Conservation (phyloP, 2,888 invertebrate genomes). For the Plusia festucae region DNA sequence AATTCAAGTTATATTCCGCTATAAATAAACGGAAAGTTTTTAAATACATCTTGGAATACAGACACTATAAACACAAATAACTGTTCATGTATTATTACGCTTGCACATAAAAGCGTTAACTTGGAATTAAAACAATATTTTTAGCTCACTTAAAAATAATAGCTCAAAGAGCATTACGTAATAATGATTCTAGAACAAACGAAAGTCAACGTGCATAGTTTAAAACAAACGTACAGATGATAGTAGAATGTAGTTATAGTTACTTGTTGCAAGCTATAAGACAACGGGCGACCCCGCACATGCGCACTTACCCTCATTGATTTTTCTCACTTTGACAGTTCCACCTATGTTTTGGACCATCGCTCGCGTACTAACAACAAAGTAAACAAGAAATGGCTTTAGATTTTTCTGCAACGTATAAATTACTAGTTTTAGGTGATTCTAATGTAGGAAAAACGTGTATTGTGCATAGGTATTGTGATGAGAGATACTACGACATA, state of each 20-base stretch:
- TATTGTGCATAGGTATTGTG: constrained; percentile 96
- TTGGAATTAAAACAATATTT: not conserved
- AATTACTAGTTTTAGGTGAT: constrained; percentile 95
- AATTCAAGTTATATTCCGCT: no score
- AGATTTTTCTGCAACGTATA: constrained; percentile 96
- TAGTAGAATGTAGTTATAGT: constrained; percentile 50
- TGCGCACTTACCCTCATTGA: constrained; percentile 84
- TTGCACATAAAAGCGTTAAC: not conserved
- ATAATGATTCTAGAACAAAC: constrained; percentile 20
- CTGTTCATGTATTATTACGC: not conserved
- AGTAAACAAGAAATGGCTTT: constrained; percentile 92
- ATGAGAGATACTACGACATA: constrained; percentile 96
- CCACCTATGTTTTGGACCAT: constrained; percentile 82
- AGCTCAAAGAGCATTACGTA: not conserved
- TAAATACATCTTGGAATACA: no score
- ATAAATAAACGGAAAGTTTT: no score
- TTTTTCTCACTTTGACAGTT: constrained; percentile 88
- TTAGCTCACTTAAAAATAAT: not conserved
- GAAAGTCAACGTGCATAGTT: constrained; percentile 31
- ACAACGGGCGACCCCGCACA: constrained; percentile 73
- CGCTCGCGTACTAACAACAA: constrained; percentile 78
- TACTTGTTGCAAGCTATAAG: constrained; percentile 75
- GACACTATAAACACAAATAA: no score
- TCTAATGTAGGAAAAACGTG: constrained; percentile 97
- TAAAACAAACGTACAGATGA: constrained; percentile 5